Conservation (phyloP, 2,797 vertebrate genomes). For the Lacerta agilis region DNA sequence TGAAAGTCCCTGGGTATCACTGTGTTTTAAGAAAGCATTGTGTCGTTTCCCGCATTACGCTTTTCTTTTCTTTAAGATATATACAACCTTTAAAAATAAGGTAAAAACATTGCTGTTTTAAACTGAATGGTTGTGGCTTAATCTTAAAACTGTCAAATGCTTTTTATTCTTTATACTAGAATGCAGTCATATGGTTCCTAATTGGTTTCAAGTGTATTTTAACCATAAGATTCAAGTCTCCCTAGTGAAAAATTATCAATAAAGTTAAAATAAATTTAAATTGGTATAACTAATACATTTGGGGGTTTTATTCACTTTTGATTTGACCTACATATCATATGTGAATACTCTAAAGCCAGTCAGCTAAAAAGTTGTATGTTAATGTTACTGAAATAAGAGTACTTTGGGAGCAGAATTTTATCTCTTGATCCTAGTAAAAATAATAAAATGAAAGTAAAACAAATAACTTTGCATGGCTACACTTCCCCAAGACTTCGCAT, state of each 20-base stretch:
- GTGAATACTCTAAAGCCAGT: slow-evolving; percentile 69
- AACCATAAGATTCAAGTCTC: slow-evolving; percentile 72
- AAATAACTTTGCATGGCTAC: slow-evolving; percentile 29
- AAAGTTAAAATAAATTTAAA: slow-evolving; percentile 76
- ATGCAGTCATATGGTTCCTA: slow-evolving; percentile 67
- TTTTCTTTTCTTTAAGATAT: slow-evolving; percentile 62
- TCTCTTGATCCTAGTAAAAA: slow-evolving; percentile 34
- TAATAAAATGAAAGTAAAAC: slow-evolving; percentile 49
- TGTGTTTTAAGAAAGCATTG: slow-evolving; percentile 82
- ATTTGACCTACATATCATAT: slow-evolving; percentile 63
- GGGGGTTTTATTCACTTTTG: slow-evolving; percentile 70
- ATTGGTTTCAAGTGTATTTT: slow-evolving; percentile 77
- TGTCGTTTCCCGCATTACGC: slow-evolving; percentile 74
- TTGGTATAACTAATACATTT: slow-evolving; percentile 70
- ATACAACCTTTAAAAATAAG: slow-evolving; percentile 76
- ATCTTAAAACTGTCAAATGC: slow-evolving; percentile 60
- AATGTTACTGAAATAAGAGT: slow-evolving; percentile 57
- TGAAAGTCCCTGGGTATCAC: slow-evolving; percentile 81
- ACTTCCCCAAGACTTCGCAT: slow-evolving; percentile 18
- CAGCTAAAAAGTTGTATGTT: slow-evolving; percentile 73
- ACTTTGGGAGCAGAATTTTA: slow-evolving; percentile 56
- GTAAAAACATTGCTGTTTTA: slow-evolving; percentile 74
- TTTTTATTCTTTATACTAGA: slow-evolving; percentile 74
- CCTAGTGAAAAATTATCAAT: slow-evolving; percentile 74
- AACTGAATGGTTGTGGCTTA: slow-evolving; percentile 66